Evolutionary conservation across 2,888 invertebrate genomes (phyloP).

Genomic region (Pecten maximus): DNA sequence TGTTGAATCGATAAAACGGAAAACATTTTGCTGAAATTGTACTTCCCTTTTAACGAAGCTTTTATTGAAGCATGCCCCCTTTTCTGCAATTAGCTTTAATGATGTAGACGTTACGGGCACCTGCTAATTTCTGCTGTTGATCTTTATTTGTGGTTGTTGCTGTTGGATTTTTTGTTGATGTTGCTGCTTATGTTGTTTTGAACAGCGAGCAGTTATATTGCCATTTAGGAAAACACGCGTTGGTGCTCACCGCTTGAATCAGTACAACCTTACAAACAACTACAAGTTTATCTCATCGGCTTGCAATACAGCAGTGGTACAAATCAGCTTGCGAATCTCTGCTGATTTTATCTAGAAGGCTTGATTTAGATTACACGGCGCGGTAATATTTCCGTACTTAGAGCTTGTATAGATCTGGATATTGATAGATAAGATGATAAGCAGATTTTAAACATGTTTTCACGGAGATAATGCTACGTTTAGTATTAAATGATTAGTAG

Average conservation of each 20-base stretch:
- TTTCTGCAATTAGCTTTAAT: constrained; percentile 2
- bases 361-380: neutral
- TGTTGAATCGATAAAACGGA: constrained; percentile 21
- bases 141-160: too few species aligned
- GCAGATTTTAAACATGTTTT: neutral
- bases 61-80: neutral
- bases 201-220: too few species aligned
- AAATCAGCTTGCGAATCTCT: neutral
- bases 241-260: too few species aligned
- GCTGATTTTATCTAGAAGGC: too few species aligned
- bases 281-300: too few species aligned
- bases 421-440: neutral
- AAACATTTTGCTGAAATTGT: neutral
- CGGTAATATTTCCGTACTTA: neutral
- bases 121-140: too few species aligned
- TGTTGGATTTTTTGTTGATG: too few species aligned
- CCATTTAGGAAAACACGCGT: too few species aligned
- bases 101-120: neutral
- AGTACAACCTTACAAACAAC: too few species aligned
- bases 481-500: neutral
- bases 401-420: neutral
- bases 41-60: neutral
- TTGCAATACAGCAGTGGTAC: too few species aligned
- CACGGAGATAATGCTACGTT: neutral
- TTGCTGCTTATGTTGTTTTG: too few species aligned